These are phyloP conservation scores for Anastrepha ludens DNA, from an alignment of 1,140 invertebrate species.

Conservation along the genomic window DNA sequence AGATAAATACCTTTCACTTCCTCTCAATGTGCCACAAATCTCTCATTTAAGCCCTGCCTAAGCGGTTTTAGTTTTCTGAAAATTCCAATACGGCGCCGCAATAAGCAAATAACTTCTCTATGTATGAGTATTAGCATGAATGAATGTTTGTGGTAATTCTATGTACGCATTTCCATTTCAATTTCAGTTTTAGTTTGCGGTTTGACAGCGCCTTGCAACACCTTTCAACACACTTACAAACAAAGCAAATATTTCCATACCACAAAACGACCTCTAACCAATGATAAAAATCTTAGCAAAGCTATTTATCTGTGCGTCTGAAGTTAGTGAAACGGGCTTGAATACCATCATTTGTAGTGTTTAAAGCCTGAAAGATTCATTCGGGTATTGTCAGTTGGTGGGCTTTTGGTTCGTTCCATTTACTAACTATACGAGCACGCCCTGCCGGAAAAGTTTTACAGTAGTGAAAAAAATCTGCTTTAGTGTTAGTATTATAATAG, in stretches of 20 bases:
- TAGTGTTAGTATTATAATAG: too few relatives aligned
- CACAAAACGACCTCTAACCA: slow-evolving; percentile 5
- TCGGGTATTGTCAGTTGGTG: slow-evolving; percentile 28
- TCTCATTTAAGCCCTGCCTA: slow-evolving; percentile 28
- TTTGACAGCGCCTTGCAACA: slow-evolving; percentile 24
- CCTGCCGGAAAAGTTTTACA: not conserved
- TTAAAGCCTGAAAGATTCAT: slow-evolving; percentile 22
- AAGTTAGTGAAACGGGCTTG: not conserved
- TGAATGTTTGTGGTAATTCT: slow-evolving; percentile 10
- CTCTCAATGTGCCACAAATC: slow-evolving; percentile 33
- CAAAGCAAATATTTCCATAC: not conserved
- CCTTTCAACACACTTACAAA: not conserved
- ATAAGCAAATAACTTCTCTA: not conserved
- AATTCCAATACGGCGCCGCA: not conserved
- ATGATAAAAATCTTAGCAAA: not conserved
- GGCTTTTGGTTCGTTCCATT: not conserved
- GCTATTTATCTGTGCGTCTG: not conserved
- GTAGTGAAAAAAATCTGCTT: too few relatives aligned
- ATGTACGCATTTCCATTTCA: not conserved
- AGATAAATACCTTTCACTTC: slow-evolving; percentile 29
- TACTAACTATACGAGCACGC: not conserved
- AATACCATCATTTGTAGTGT: not conserved
- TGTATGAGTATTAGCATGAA: not conserved
- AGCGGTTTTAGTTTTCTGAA: slow-evolving; percentile 36
- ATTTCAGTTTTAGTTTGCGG: slow-evolving; percentile 30